Evolutionary conservation across 2,797 vertebrate genomes (phyloP), one percentile per base, ranked within the genome.

Genomic region (Sebastes minor): DNA sequence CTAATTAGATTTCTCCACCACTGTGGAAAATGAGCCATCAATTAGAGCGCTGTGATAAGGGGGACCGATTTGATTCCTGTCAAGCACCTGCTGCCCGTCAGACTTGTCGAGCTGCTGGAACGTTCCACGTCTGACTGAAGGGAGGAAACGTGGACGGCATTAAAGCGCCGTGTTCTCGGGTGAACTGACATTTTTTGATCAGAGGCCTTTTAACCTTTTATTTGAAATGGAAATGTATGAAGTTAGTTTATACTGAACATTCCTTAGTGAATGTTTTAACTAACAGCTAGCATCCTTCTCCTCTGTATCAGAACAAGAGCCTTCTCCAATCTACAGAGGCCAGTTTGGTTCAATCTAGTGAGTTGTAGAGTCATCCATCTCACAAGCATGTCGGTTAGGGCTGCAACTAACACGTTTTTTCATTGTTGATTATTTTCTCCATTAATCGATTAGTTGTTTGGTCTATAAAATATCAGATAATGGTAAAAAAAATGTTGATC

Each of bases 11-110:
- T 92, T 89, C 79, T 81, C 75, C 86, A 75, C 83, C 82, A 85
- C 92, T 85, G 90, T 88, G 89, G 89, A 91, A 94, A 93, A 93
- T 92, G 89, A 94, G 90, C 91, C 88, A 89, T 94, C 92, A 94
- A 94, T 95, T 94, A 90, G 87, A 79, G 80, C 13, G 80, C 83
- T 53, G 81, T 90, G 88, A 92, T 94, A 91, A 91, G 85, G 52
- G 73, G 83, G 74, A 57, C 53, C 82, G 46, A 82, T 87, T 85
- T 89, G 85, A 91, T 91, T 93, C 84, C 92, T 90, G 92, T 93
- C 91, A 91, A 84, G 81, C 89, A 93, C 93, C 93, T 93, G 91
- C 92, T 90, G 86, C 90, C 86, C 75, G 27, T 86, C 82, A 85
- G 67, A 86, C 82, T 74, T 33, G 72, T 33, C 32, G n/a, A 84